These are phyloP conservation scores for Xenops minutus DNA, from an alignment of 2,797 vertebrate species.

Conservation along the genomic window DNA sequence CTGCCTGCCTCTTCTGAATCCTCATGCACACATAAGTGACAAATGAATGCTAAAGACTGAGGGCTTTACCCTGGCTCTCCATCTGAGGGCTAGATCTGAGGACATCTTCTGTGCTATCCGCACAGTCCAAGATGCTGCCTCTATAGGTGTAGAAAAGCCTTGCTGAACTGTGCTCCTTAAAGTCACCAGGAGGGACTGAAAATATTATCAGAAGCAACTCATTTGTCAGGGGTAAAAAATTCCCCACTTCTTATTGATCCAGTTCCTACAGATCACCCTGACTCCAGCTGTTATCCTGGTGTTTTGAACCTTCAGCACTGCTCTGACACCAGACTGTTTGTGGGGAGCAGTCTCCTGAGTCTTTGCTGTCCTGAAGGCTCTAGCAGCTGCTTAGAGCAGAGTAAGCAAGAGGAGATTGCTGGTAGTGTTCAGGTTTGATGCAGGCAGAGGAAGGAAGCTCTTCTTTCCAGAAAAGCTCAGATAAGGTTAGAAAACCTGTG, in stretches of 20 bases:
- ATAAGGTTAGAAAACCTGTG: not conserved
- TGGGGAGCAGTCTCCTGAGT: not conserved
- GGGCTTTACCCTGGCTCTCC: not conserved
- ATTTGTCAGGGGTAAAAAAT: not conserved
- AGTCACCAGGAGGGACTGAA: not conserved
- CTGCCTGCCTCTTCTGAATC: not conserved
- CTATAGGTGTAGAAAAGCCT: not conserved
- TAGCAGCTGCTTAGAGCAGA: not conserved
- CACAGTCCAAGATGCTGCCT: not conserved
- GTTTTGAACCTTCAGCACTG: not conserved
- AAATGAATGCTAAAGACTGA: not conserved
- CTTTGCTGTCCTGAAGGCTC: not conserved
- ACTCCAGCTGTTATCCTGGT: not conserved
- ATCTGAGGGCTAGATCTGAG: not conserved
- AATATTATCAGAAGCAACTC: not conserved
- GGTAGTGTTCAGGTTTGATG: not conserved
- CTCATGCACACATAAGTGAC: not conserved
- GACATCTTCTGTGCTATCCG: not conserved
- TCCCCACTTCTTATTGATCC: not conserved
- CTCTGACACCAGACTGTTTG: not conserved
- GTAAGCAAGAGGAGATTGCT: not conserved
- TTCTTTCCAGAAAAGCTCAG: not conserved
- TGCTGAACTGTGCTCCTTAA: not conserved
- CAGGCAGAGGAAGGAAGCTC: not conserved
- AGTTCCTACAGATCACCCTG: not conserved